Base-by-base conservation (phyloP, 2,888 invertebrate genomes). In the Muschampia plurimacula region DNA sequence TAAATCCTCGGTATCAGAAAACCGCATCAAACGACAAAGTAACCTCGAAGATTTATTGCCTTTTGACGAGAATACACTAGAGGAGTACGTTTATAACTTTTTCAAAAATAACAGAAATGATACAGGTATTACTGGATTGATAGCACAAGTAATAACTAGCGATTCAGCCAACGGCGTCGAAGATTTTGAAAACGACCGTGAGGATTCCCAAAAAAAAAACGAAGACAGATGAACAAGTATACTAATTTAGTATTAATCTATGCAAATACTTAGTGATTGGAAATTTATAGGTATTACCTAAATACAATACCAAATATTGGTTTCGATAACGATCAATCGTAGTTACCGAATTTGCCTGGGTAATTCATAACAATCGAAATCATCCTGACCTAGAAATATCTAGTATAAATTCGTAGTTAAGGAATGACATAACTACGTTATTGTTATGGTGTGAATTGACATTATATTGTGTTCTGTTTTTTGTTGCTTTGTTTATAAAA, bases 41-140 rank as follows among this genome's bases (percentile, higher is more conserved):
- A 86, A 88, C 70, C 77, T 93, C n/a, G 93, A 91, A 79, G 91
- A 93, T 74, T 81, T 94, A 71, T 76, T 95, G 67, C 91, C 94
- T 4, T 89, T 94, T 60, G 90, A 91, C 73, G 93, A 90, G 78
- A 93, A 94, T 68, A 86, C 84, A 15, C 83, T 93, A 64, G 93
- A 95, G 75, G 89, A 92, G 74, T 89, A 86, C 67, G 88, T 93
- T 73, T 91, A 87, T 75, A 89, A 91, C 74, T 91, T 89, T 77
- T 82, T 94, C 46, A 88, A 89, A 76, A 84, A 83, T 8, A 88
- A 86, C 76, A 89, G 89, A 76, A 94, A 94, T 79, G 88, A 89
- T 2, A 89, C 91, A 10, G 85, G 91, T 57, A 82, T 93, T 12
- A 91, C 91, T 22, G 91, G 93, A 52, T 75, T 93, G 67, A 83